phyloP scores from a whole-genome alignment of 2,888 invertebrate genomes.

The Parnassius mnemosyne region DNA sequence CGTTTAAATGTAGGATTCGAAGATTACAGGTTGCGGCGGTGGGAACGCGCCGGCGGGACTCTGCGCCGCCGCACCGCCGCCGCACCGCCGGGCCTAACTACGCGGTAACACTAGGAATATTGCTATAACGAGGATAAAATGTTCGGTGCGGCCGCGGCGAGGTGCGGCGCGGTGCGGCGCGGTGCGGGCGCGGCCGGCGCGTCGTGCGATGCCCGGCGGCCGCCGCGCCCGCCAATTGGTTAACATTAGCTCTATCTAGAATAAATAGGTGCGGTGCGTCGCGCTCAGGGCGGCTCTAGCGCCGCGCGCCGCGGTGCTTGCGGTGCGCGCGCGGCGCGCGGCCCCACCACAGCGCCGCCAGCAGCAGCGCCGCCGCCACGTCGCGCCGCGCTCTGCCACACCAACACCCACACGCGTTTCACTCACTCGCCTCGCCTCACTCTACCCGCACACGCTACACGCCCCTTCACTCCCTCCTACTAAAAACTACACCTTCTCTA shows the following conservation, averaged over 20 bases:
- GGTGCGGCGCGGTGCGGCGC: constrained; percentile 46
- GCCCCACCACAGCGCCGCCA: constrained; percentile 64
- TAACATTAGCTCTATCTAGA: constrained; percentile 79
- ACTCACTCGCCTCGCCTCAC: constrained; percentile 2
- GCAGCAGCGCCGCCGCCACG: constrained; percentile 59
- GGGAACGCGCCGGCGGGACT: constrained; percentile 39
- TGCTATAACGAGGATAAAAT: constrained; percentile 51
- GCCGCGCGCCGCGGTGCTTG: constrained; percentile 81
- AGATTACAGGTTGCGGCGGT: constrained; percentile 53
- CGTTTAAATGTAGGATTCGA: constrained; percentile 64
- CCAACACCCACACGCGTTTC: constrained; percentile 30
- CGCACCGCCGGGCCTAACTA: constrained; percentile 37
- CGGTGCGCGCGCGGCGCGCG: constrained; percentile 65
- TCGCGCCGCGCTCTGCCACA: constrained; percentile 55
- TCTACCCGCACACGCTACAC: constrained; percentile 1
- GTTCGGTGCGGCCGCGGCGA: constrained; percentile 38
- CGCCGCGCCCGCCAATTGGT: constrained; percentile 66
- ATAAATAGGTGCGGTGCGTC: constrained; percentile 58
- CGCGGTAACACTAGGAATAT: constrained; percentile 48
- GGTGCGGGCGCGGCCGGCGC: constrained; percentile 52
- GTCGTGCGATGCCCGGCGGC: constrained; percentile 57
- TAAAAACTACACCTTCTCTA: background rate
- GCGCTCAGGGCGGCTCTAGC: constrained; percentile 76
- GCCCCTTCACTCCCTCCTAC: constrained; percentile 25
- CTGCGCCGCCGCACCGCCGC: constrained; percentile 29